A percentile compares a stretch with the other conserved stretches of the same genome.
Evolutionary conservation across 1,140 invertebrate species (phyloP).

Genomic region (Zaprionus africanus): DNA sequence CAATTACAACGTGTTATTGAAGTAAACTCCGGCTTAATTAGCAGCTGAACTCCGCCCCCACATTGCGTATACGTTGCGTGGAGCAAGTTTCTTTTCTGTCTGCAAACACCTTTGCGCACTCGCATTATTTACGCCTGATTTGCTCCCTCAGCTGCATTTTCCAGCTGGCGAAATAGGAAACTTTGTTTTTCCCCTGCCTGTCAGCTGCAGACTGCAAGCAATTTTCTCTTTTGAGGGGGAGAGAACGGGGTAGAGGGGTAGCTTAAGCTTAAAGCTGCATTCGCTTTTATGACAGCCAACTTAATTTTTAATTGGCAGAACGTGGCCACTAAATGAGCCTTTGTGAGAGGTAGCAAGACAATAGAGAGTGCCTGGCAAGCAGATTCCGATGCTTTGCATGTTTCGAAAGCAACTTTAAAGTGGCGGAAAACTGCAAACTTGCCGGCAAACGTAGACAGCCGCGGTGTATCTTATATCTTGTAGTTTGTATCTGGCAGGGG

Average conservation of each 20-base stretch:
- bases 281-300: constrained; percentile 59
- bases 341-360: constrained; percentile 66
- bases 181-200: constrained; percentile 42
- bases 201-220: constrained; percentile 27
- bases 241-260: background rate
- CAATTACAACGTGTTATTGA: constrained; percentile 47
- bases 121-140: constrained; percentile 58
- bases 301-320: constrained; percentile 71
- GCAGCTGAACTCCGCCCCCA: constrained; percentile 9
- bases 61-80: constrained; percentile 56
- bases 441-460: constrained; percentile 41
- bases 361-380: constrained; percentile 42
- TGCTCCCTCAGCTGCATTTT: constrained; percentile 56
- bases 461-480: constrained; percentile 44
- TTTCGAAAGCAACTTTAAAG: constrained; percentile 25
- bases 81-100: constrained; percentile 49
- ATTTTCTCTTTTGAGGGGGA: background rate
- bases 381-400: constrained; percentile 50
- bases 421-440: constrained; percentile 54
- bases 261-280: constrained; percentile 37
- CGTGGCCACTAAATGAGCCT: constrained; percentile 58
- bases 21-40: constrained; percentile 60
- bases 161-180: constrained; percentile 57
- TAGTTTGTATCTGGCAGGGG: constrained; percentile 60
- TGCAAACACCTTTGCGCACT: constrained; percentile 9